Percentiles rank a stretch among this genome's conserved stretches.
Conservation (phyloP, 2,113 vertebrate species). For the Climacteris rufus region DNA sequence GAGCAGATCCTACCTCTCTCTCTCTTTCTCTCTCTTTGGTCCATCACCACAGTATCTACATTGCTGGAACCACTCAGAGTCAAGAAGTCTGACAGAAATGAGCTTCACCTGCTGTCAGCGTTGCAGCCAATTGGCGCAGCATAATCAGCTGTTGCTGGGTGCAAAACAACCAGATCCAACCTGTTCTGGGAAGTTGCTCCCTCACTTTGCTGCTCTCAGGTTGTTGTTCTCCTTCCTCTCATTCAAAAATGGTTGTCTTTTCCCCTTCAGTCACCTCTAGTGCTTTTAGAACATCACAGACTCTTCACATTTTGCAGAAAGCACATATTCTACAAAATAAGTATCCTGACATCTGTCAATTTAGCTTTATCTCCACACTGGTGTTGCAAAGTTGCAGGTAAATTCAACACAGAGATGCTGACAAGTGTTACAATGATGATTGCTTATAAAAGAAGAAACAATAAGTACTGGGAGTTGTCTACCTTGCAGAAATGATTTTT, state of each 20-base stretch:
- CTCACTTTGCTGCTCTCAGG: background rate
- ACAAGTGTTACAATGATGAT: background rate
- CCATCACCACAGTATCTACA: background rate
- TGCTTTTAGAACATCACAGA: background rate
- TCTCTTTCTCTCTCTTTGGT: background rate
- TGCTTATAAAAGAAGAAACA: background rate
- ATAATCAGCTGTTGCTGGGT: background rate
- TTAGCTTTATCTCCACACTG: background rate
- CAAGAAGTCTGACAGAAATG: background rate
- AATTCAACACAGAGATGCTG: background rate
- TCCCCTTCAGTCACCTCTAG: background rate
- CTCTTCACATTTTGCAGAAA: background rate
- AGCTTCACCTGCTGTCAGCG: background rate
- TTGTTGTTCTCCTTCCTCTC: background rate
- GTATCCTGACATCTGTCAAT: background rate
- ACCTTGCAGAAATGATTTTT: background rate
- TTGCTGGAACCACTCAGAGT: background rate
- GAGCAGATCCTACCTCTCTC: background rate
- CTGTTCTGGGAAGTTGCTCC: background rate
- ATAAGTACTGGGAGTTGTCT: background rate
- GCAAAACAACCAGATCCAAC: background rate
- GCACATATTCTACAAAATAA: background rate
- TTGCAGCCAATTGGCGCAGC: background rate
- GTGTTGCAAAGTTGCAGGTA: background rate
- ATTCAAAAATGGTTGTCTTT: background rate